A percentile compares a stretch with the other conserved stretches of the same genome.
Evolutionary conservation across 2,113 vertebrate species (phyloP).

Genomic region (Pedetes capensis): DNA sequence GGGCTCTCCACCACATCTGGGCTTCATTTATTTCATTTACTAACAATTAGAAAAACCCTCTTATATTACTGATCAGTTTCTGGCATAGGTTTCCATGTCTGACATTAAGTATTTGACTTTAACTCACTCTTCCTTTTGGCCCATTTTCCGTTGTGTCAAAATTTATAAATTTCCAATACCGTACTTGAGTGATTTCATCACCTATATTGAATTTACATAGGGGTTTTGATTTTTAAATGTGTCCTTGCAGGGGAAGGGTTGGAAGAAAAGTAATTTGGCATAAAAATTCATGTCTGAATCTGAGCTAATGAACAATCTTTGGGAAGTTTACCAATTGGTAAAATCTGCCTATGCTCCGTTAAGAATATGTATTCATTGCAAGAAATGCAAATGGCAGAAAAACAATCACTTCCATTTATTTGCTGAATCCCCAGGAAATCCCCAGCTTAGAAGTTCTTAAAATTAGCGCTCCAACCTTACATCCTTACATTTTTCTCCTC

Average conservation of each 20-base stretch:
- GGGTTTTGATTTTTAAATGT: neutral
- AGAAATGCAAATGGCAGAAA: slow-evolving; percentile 7
- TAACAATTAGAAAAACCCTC: neutral
- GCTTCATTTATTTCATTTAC: neutral
- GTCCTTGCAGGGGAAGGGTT: neutral
- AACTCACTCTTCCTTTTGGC: neutral
- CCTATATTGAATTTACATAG: neutral
- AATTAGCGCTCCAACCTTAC: neutral
- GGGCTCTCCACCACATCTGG: neutral
- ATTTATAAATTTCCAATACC: neutral
- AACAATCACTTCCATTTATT: neutral
- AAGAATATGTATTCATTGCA: slow-evolving; percentile 24
- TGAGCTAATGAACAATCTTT: neutral
- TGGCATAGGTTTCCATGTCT: neutral
- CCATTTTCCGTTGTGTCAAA: neutral
- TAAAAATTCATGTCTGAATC: neutral
- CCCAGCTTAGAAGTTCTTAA: neutral
- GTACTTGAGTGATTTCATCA: neutral
- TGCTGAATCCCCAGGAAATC: neutral
- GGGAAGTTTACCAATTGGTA: neutral
- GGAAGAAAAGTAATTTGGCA: neutral
- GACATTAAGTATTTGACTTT: neutral
- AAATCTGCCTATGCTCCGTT: slow-evolving; percentile 42
- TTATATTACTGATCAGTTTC: neutral
- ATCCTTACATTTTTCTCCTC: neutral